Evolutionary conservation across 2,797 vertebrate genomes (phyloP), one percentile per base, ranked within the genome.

Genomic region (Phrynocephalus forsythii): DNA sequence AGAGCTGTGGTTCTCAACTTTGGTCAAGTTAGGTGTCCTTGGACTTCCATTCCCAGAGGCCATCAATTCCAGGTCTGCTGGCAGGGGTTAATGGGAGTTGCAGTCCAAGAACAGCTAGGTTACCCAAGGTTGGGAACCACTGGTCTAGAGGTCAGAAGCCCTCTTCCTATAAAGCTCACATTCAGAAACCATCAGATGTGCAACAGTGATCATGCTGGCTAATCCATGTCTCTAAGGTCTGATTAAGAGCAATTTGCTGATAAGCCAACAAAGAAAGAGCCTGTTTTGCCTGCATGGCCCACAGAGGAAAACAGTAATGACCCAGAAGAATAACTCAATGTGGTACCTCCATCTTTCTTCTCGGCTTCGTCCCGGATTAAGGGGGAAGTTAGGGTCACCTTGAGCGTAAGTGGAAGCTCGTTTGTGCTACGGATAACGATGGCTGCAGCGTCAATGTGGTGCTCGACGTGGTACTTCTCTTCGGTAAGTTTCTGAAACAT

Each of bases 351-450:
- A 94, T 98, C 94, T 91, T 97, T 96, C 95, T 97, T 94, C 97
- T 98, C 89, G 95, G 96, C 95, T 60, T 99, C 98, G 90, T 99
- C 98, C 95, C 98, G 98, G 97, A 99, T 98, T 94, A 97, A 94
- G 1, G 98, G 98, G 16, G 99, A 99, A 90, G 98, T 99, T 93
- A 99, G 98, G 86, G 98, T 98, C 95, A 99, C 98, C 97, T 98
- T 99, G 97, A 99, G 96, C 28, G 97, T 98, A 94, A 99, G 97
- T 87, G 98, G 98, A 90, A 98, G 98, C 87, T 99, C 98, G 91
- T 98, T 97, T 83, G 97, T 97, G 85, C 97, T 98, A 95, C 89
- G 96, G 94, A 99, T 97, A 95, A 99, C 94, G 96, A 99, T 98
- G 97, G 98, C 98, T 3, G 98, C 98, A 94, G 99, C 98, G 11